Evolutionary conservation across 2,113 vertebrate species (phyloP), one percentile per base, ranked within the genome.

Genomic region (Pseudorhombus dupliciocellatus): DNA sequence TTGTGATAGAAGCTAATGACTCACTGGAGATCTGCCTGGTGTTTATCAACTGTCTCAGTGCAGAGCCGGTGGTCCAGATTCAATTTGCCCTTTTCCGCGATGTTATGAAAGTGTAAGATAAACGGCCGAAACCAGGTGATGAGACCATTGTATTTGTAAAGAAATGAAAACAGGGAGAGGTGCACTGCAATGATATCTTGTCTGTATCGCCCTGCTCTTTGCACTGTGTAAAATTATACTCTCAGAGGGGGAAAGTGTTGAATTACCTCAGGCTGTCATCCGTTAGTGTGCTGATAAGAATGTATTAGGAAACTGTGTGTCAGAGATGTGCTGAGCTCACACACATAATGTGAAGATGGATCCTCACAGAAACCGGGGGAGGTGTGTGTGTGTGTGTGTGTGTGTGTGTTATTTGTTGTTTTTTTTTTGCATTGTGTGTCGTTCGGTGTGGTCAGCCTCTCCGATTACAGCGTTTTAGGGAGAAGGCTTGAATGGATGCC

Each of bases 1-100:
- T 86, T 89, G 86, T 84, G 89, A 88, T 88, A 78, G 86, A 66
- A 76, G 74, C 69, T 88, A 89, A 89, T 87, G 87, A 89, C 86
- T 87, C 76, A 79, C 75, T 88, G 87, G 81, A 89, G 85, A 83
- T 88, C 81, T 68, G 86, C 82, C 84, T 87, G 76, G 65, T 84
- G 85, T 90, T 91, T 79, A 85, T 89, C 83, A 88, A 75, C 79
- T 74, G 81, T 88, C 74, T 86, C 70, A 14, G 22, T 66, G 64
- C 71, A 46, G 71, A 30, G 42, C 78, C 52, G 85, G 78, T 85
- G 86, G 83, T 84, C 78, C 24, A 6, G 37, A 80, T 48, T 76
- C 66, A 40, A 51, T 46, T 60, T 53, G 46, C 37, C 70, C 28
- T 55, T 22, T 77, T 80, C 37, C 37, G 68, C 24, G 40, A 60